Evolutionary conservation across 2,797 vertebrate species (phyloP), one percentile per base, ranked within the genome.

Genomic region (Argya squamiceps): DNA sequence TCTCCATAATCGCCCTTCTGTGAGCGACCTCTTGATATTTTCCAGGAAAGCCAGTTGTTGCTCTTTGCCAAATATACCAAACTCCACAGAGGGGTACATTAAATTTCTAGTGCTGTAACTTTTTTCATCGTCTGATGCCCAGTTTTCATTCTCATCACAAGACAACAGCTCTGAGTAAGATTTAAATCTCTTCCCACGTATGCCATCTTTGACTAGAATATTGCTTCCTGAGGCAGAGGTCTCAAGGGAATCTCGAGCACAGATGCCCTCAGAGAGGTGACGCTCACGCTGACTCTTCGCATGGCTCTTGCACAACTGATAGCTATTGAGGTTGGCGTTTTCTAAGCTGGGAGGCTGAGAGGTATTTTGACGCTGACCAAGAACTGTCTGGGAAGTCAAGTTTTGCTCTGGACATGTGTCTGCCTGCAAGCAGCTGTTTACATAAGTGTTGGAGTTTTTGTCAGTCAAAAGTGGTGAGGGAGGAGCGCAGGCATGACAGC

Each of bases 41-140:
- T 98, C 97, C 92, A 98, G 92, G 95, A 98, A 98, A 93, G 97
- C 96, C 86, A 97, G 70, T 60, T 98, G 98, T 37, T 98, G 98
- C 50, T 98, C 97, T 94, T 98, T 98, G 58, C 98, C 98, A 96
- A 98, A 98, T 97, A 98, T 98, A 41, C 98, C 98, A 56, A 98
- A 98, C 47, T 98, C 97, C 46, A 98, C 96, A 53, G 97, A 97
- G 1, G 97, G 97, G 43, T 98, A 97, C 26, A 97, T 95, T 55
- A 96, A 41, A 39, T 94, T 97, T 56, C 94, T 97, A 19, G 96
- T 86, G 56, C 95, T 84, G 67, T 83, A 94, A 37, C 55, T 89
- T 39, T 92, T 93, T 41, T 88, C 63, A 3, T 91, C 22, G 0
- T 89, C 71, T 1, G 89, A 52, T 5, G 95, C 70, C 97, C 97